These are phyloP conservation scores for Timandra comae DNA, from an alignment of 2,888 invertebrate genomes.

Conservation along the genomic window DNA sequence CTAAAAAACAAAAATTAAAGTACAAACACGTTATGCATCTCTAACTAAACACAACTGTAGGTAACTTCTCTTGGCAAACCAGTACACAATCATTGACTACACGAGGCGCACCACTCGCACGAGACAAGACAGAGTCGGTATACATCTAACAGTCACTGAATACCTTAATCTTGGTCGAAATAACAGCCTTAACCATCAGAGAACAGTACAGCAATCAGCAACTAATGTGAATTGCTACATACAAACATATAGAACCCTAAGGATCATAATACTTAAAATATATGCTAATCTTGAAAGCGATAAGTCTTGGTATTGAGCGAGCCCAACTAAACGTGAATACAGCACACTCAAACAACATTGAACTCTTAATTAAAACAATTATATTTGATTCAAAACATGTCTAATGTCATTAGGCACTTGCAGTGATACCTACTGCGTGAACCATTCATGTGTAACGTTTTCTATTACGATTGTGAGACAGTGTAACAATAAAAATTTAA, in stretches of 20 bases:
- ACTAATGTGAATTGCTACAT: slow-evolving; percentile 65
- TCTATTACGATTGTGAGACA: slow-evolving; percentile 25
- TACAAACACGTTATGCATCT: slow-evolving; percentile 77
- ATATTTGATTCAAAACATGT: slow-evolving; percentile 21
- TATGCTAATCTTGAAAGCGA: slow-evolving; percentile 64
- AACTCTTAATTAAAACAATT: slow-evolving; percentile 26
- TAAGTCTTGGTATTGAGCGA: slow-evolving; percentile 75
- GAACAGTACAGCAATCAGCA: slow-evolving; percentile 61
- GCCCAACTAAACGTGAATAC: slow-evolving; percentile 66
- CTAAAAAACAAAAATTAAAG: slow-evolving; percentile 78
- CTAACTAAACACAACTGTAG: slow-evolving; percentile 76
- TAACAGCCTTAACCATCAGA: slow-evolving; percentile 65
- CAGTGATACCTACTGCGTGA: slow-evolving; percentile 40
- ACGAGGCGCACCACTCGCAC: slow-evolving; percentile 70
- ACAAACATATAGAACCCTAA: slow-evolving; percentile 60
- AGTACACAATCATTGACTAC: slow-evolving; percentile 66
- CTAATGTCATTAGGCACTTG: slow-evolving; percentile 40
- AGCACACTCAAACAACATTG: slow-evolving; percentile 59
- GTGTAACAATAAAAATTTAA: slow-evolving; percentile 38
- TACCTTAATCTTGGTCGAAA: slow-evolving; percentile 61
- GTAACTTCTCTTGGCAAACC: slow-evolving; percentile 77
- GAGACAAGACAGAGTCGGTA: slow-evolving; percentile 49
- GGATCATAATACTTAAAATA: slow-evolving; percentile 65
- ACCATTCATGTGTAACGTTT: slow-evolving; percentile 25
- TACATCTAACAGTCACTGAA: slow-evolving; percentile 42